Evolutionary conservation across 2,113 vertebrate genomes (phyloP).

Genomic region (Alosa alosa): DNA sequence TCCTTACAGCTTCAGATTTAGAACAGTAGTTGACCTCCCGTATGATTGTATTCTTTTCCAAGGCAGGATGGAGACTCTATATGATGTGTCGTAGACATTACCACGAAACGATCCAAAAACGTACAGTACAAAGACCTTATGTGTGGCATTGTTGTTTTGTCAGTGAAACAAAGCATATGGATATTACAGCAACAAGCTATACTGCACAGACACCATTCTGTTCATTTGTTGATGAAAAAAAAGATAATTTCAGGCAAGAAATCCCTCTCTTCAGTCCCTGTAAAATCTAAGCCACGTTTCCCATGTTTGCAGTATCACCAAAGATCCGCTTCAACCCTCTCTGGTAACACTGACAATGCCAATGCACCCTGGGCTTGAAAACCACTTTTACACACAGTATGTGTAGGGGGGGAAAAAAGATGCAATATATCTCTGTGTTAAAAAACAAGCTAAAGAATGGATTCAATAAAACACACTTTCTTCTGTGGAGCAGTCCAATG

Average conservation of each 20-base stretch:
- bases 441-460: background rate
- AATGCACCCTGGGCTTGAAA: background rate
- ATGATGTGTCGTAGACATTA: background rate
- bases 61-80: background rate
- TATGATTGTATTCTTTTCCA: background rate
- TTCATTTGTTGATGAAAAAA: background rate
- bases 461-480: constrained; percentile 5
- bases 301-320: background rate
- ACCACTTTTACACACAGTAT: background rate
- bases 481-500: constrained; percentile 18
- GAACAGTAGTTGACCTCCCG: background rate
- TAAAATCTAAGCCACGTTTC: background rate
- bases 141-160: background rate
- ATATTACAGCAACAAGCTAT: background rate
- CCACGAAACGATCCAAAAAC: background rate
- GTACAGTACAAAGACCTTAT: background rate
- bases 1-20: background rate
- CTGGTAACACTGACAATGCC: background rate
- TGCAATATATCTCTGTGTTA: background rate
- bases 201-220: too few species aligned
- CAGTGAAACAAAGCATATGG: background rate
- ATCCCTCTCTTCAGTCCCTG: background rate
- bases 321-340: too few species aligned
- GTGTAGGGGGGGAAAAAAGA: background rate
- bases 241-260: background rate